These are phyloP conservation scores for Clarias macrocephalus DNA, from an alignment of 2,113 vertebrate genomes.

Conservation along the genomic window DNA sequence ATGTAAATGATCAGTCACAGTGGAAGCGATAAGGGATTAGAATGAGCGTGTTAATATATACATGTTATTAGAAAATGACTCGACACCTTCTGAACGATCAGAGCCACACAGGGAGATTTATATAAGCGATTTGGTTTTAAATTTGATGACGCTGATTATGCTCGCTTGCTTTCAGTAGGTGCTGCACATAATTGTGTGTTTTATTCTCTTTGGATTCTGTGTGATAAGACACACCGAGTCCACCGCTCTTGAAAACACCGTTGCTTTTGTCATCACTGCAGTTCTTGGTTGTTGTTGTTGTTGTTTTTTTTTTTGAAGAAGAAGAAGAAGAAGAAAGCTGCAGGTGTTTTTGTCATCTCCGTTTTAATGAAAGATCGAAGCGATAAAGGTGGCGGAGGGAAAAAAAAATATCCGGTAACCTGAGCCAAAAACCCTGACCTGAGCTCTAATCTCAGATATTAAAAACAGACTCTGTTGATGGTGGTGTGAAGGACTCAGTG, in stretches of 20 bases:
- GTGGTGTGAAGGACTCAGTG: not conserved
- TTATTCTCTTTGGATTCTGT: not conserved
- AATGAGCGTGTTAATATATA: not conserved
- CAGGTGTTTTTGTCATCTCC: not conserved
- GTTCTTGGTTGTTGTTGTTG: not conserved
- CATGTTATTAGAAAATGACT: not conserved
- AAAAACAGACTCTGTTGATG: not conserved
- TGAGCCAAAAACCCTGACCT: not conserved
- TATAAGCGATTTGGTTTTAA: not conserved
- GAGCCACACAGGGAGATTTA: not conserved
- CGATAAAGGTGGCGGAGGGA: conserved; percentile 20
- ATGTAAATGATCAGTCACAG: not conserved
- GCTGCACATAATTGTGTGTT: not conserved
- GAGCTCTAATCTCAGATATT: not conserved
- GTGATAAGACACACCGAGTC: not conserved
- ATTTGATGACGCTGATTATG: not conserved
- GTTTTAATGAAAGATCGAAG: conserved; percentile 45
- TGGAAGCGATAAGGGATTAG: not conserved
- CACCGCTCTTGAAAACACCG: not conserved
- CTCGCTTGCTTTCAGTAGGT: not conserved
- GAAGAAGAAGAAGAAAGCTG: not conserved
- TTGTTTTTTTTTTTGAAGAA: not conserved
- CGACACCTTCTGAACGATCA: not conserved
- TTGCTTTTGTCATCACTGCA: not conserved
- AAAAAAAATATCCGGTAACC: conserved; percentile 32